A percentile compares a stretch with the other conserved stretches of the same genome.
Evolutionary conservation across 2,888 invertebrate species (phyloP).

Genomic region (Periphyllus acericola): DNA sequence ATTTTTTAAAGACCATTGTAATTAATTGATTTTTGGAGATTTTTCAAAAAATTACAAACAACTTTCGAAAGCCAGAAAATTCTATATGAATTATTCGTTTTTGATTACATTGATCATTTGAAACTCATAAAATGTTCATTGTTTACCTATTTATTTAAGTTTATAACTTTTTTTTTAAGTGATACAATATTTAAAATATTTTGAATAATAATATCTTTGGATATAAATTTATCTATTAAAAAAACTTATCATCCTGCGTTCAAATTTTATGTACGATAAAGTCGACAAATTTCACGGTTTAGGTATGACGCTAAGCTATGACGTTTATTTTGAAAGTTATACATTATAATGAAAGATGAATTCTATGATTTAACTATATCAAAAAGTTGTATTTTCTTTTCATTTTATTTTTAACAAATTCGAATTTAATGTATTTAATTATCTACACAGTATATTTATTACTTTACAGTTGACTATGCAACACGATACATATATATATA

Average conservation of each 20-base stretch:
- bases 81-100: background rate
- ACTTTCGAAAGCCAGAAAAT: background rate
- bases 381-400: too few species aligned
- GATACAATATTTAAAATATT: background rate
- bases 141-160: background rate
- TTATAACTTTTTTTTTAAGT: background rate
- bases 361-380: too few species aligned
- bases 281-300: background rate
- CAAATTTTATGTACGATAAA: too few species aligned
- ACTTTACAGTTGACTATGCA: background rate
- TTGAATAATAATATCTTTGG: background rate
- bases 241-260: too few species aligned
- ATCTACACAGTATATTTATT: background rate
- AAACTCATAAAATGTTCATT: background rate
- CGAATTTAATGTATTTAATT: background rate
- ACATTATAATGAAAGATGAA: too few species aligned
- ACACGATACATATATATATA: background rate
- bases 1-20: too few species aligned
- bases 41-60: background rate
- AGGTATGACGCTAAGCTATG: background rate
- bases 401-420: too few species aligned
- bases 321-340: too few species aligned
- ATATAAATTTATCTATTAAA: too few species aligned
- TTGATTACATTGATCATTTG: background rate
- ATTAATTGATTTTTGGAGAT: background rate